Percentiles rank a stretch among this genome's conserved stretches.
Conservation (phyloP, 2,113 vertebrate species). For the Manacus vitellinus region DNA sequence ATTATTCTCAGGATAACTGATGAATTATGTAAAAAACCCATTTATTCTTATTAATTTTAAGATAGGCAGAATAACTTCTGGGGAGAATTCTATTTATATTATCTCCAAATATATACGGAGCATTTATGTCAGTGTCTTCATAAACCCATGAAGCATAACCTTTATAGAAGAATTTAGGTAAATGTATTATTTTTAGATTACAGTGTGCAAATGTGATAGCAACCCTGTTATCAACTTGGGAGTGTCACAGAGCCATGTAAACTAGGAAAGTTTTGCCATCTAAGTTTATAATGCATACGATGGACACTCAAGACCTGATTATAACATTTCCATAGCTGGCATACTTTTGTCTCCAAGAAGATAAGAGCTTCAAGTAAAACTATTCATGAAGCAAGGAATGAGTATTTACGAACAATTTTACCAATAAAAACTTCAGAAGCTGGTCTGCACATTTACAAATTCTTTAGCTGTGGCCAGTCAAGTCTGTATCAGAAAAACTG, state of each 20-base stretch:
- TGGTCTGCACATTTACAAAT: not conserved
- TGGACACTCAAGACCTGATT: not conserved
- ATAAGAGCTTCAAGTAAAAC: not conserved
- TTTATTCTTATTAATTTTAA: not conserved
- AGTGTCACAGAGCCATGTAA: not conserved
- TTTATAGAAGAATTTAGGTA: conserved; percentile 9
- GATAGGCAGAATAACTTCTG: not conserved
- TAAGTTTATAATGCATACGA: not conserved
- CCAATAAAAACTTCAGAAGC: not conserved
- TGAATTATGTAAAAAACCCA: not conserved
- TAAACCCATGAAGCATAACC: not conserved
- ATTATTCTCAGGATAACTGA: not conserved
- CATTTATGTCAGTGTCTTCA: conserved; percentile 29
- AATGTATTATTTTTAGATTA: conserved; percentile 4
- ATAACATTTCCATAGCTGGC: not conserved
- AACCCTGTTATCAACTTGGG: not conserved
- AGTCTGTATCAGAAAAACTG: not conserved
- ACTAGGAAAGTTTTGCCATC: conserved; percentile 2
- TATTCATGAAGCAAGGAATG: not conserved
- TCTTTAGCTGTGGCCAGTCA: not conserved
- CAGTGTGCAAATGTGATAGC: conserved; percentile 18
- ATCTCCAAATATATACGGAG: conserved; percentile 54
- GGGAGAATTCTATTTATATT: conserved; percentile 32
- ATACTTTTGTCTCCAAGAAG: not conserved
- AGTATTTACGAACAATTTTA: not conserved